Percentiles rank a stretch among this genome's conserved stretches.
These are phyloP conservation scores for Eupithecia tripunctaria DNA, from an alignment of 2,888 invertebrate species.

Conservation along the genomic window DNA sequence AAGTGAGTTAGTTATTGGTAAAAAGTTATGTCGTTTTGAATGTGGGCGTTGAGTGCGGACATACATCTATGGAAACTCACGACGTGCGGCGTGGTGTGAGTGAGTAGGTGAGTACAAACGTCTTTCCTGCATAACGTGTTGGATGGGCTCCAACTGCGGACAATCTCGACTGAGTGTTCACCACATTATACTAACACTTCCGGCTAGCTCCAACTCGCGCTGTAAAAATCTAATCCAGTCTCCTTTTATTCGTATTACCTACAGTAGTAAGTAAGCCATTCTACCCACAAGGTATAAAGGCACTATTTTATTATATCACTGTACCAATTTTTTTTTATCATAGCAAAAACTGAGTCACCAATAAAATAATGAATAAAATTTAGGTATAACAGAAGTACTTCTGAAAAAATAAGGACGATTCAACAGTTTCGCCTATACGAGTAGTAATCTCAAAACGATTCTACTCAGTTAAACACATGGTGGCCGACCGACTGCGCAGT, in stretches of 20 bases:
- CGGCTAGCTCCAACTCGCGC: background rate
- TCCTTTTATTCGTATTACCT: background rate
- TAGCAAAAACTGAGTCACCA: too few relatives aligned
- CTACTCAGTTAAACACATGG: background rate
- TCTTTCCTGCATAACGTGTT: constrained; percentile 7
- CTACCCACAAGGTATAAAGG: background rate
- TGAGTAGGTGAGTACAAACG: background rate
- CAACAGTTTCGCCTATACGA: background rate
- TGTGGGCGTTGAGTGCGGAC: background rate
- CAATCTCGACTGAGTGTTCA: constrained; percentile 11
- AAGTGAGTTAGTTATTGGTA: constrained; percentile 12
- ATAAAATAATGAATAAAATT: background rate
- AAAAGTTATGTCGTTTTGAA: constrained; percentile 2
- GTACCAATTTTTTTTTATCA: background rate
- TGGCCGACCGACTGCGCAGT: background rate
- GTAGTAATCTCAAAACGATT: background rate
- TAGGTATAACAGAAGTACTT: background rate
- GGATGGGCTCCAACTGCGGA: constrained; percentile 6
- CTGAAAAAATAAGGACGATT: background rate
- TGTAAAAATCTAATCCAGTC: background rate
- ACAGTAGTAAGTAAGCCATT: too few relatives aligned
- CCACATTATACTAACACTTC: constrained; percentile 6
- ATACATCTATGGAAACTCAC: background rate
- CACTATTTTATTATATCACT: background rate
- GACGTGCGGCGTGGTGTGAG: constrained; percentile 1